phyloP scores from a whole-genome alignment of 2,797 vertebrate genomes.

The Coregonus ussuriensis region DNA sequence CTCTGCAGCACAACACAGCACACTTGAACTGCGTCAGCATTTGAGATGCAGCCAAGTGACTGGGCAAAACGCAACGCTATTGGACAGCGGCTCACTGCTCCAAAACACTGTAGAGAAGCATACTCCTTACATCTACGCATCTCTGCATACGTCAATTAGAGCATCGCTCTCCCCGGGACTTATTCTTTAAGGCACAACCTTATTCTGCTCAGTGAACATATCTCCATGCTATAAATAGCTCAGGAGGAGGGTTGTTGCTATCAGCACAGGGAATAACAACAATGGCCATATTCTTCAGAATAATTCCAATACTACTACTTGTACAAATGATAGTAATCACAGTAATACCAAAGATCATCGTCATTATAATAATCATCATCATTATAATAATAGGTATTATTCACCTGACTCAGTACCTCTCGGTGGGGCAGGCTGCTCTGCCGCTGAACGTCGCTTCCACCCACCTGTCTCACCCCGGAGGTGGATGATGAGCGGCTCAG shows the following conservation, averaged over 20 bases:
- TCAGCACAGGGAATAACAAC: constrained; percentile 51
- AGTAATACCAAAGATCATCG: constrained; percentile 23
- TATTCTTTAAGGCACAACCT: constrained; percentile 54
- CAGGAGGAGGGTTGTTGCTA: constrained; percentile 61
- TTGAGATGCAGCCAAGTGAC: constrained; percentile 76
- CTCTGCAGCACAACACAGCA: constrained; percentile 72
- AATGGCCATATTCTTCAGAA: constrained; percentile 45
- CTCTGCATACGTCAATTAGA: constrained; percentile 48
- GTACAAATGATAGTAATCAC: neutral
- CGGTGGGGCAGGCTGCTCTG: constrained; percentile 86
- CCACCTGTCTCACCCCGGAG: constrained; percentile 86
- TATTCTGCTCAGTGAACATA: constrained; percentile 71
- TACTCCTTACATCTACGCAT: constrained; percentile 46
- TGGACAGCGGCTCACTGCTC: constrained; percentile 64
- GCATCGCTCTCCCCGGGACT: constrained; percentile 33
- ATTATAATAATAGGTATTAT: constrained; percentile 17
- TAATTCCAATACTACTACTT: constrained; percentile 9
- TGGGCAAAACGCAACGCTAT: constrained; percentile 65
- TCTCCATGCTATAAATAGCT: constrained; percentile 74
- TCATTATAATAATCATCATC: constrained; percentile 34
- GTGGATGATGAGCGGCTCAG: constrained; percentile 92
- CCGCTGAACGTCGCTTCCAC: constrained; percentile 79
- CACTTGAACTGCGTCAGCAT: constrained; percentile 78
- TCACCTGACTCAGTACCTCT: constrained; percentile 83
- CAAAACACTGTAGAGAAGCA: constrained; percentile 41